Base-by-base conservation (phyloP, 2,888 invertebrate genomes). In the Blastobasis lacticolella region DNA sequence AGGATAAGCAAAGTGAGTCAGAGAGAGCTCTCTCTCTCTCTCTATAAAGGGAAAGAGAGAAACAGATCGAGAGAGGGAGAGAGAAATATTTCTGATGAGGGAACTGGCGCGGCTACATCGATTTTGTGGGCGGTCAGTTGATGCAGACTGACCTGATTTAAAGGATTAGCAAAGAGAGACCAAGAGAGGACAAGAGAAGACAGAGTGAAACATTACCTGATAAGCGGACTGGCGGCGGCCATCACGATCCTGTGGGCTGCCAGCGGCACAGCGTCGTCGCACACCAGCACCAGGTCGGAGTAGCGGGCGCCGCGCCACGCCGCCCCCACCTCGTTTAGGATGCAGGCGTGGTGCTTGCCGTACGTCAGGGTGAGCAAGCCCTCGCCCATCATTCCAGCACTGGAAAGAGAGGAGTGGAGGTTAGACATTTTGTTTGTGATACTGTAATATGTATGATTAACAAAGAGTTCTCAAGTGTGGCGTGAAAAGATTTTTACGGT, bases 341-440 rank as follows among this genome's bases (percentile, higher is more conserved):
- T 94, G 89, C 95, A 95, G 89, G 95, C 95, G 90, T 94, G 95
- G 91, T 95, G 95, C 91, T 95, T 95, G 90, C 95, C 95, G 90
- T 96, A 95, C 89, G 95, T 95, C 89, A 96, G 92, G 80, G 95
- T 95, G 90, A 96, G 92, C 90, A 95, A 91, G 73, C 92, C 92
- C 86, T 92, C 91, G 81, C 91, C 89, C 89, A 89, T 89, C 84
- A 89, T 89, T 87, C 88, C 88, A 86, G 86, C 86, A 80, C 89
- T 89, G 76, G 4, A 78, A 78, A 61, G 63, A 65, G 62, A 60
- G 10, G 57, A 46, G 58, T 41, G n/a, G 36, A 9, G 48, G 49
- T 49, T 48, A 45, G 5, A 10, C 23, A 4, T 8, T 6, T 23
- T 3, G 23, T 23, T 23, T 23, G 3, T 23, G 23, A 23, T 23